Conservation (phyloP, 2,113 vertebrate genomes). For the Asarcornis scutulata region DNA sequence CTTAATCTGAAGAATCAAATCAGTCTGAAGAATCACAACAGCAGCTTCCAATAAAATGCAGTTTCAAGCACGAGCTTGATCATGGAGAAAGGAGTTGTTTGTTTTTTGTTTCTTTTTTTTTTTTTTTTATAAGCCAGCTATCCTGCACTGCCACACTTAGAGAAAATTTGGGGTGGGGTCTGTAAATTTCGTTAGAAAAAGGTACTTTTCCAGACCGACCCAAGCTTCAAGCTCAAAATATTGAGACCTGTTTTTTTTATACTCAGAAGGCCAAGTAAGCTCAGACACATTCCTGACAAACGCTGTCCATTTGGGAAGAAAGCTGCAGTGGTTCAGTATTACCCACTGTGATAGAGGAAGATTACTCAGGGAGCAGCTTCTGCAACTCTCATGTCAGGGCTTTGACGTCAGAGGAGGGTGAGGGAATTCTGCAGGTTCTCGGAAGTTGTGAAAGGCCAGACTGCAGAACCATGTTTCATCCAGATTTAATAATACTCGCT, state of each 20-base stretch:
- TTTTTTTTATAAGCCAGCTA: background rate
- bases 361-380: constrained; percentile 1
- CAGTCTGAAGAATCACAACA: background rate
- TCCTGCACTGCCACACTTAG: background rate
- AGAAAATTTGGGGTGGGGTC: background rate
- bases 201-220: constrained; percentile 24
- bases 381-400: background rate
- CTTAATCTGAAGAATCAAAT: background rate
- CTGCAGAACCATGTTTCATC: constrained; percentile 1
- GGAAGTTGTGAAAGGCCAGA: background rate
- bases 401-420: background rate
- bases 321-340: constrained; percentile 45
- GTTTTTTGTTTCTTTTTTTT: no score
- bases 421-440: background rate
- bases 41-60: background rate
- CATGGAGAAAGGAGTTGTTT: background rate
- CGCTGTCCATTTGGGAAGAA: constrained; percentile 37
- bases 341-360: constrained; percentile 5
- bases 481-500: constrained; percentile 30
- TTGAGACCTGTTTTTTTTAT: background rate
- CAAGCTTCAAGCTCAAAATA: constrained; percentile 44
- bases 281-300: constrained; percentile 52
- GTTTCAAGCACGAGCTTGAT: background rate
- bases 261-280: constrained; percentile 38
- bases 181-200: constrained; percentile 9